Evolutionary conservation across 2,888 invertebrate genomes (phyloP), one percentile per base, ranked within the genome.

Genomic region (Harpalus rufipes): DNA sequence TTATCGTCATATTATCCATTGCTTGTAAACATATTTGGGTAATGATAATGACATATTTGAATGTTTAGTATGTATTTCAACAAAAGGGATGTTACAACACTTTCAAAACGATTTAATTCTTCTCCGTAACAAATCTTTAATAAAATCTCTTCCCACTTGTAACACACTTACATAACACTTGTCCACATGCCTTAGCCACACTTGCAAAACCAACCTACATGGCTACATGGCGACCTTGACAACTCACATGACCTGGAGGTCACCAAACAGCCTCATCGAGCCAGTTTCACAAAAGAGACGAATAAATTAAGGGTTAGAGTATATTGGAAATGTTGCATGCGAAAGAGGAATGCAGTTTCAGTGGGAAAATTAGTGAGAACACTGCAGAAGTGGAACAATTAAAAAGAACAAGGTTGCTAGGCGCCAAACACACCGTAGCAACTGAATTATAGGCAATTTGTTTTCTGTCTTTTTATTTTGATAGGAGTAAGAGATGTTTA

Each of bases 241-340:
- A 59, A 59, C 32, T 32, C 32, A 14, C 44, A 12, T 59, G 59
- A 59, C 59, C 59, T 59, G 16, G 7, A 16, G 59, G 18, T 16
- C 59, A n/a, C 14, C 14, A 14, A 16, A 7, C 32, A 32, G 59
- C 16, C 59, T 16, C 14, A 14, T 25, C 63, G 63, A 63, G 63
- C 63, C 12, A 18, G 63, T 63, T 63, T 18, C 72, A 14, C 68
- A 0, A 39, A 14, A 12, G 44, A 74, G 51, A 74, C 72, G 16
- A 74, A 74, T 74, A 74, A 74, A 74, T 74, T 74, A 74, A 74
- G 72, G 72, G 72, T 18, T 74, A 41, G 44, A 44, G 16, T 4
- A 44, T 74, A 74, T 74, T 74, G 72, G 44, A 74, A 8, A 74
- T 74, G 72, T 74, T 68, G 68, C 68, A 32, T 68, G 68, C n/a